Percentiles rank a stretch among this genome's conserved stretches.
Conservation (phyloP, 2,113 vertebrate species). For the Ariopsis seemanni region DNA sequence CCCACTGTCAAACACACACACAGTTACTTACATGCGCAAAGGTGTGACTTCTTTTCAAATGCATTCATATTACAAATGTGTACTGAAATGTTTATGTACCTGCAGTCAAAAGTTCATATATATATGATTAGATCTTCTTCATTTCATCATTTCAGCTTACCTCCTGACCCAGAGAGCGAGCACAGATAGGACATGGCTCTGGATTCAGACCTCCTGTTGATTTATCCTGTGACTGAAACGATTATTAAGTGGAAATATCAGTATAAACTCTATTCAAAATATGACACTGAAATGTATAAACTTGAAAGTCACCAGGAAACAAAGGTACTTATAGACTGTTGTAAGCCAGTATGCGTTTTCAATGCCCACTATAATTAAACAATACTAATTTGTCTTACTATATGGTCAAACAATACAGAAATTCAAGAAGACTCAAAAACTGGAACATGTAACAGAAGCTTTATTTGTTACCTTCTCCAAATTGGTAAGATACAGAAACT, state of each 20-base stretch:
- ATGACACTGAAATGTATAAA: neutral
- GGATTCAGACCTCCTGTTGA: constrained; percentile 91
- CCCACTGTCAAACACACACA: constrained; percentile 81
- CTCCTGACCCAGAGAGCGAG: constrained; percentile 89
- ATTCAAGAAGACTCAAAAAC: neutral
- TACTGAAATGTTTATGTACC: neutral
- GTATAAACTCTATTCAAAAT: neutral
- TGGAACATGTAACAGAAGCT: neutral
- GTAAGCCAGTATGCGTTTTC: neutral
- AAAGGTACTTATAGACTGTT: neutral
- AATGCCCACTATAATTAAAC: neutral
- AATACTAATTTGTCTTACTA: neutral
- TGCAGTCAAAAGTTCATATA: neutral
- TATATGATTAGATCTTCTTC: constrained; percentile 18
- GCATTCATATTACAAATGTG: neutral
- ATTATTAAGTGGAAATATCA: constrained; percentile 16
- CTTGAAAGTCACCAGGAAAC: neutral
- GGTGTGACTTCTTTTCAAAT: neutral
- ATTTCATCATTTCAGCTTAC: constrained; percentile 62
- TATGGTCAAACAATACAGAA: neutral
- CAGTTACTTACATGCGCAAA: neutral
- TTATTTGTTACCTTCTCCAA: constrained; percentile 85
- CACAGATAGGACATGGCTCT: constrained; percentile 97
- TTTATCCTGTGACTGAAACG: constrained; percentile 91
- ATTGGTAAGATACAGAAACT: constrained; percentile 94